Base-by-base conservation (phyloP, 1,140 invertebrate species). In the Drosophila sp. region DNA sequence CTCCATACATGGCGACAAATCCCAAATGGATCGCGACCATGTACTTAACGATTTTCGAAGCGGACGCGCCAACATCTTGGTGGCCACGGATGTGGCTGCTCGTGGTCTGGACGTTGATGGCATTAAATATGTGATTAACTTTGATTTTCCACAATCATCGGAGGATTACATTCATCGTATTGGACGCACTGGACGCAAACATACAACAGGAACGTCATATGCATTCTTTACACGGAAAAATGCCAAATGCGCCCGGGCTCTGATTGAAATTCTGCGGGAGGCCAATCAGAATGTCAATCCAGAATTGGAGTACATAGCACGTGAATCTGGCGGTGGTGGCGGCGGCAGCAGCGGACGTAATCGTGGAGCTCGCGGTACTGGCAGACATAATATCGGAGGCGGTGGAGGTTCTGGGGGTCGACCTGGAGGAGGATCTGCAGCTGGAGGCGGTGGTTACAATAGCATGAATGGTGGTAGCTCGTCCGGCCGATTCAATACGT, bases 131-230 rank as follows among this genome's bases (percentile, higher is more conserved):
- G 98, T 99, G 40, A 98, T 99, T 91, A 99, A 99, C 93, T 99
- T 96, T 94, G 98, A 99, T 93, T 99, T 99, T 93, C 98, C 98
- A 21, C 97, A 97, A 90, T 97, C 97, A 50, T 98, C 97, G 57
- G 99, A 99, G 93, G 98, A 99, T 93, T 99, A 99, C 92, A 98
- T 99, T 86, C 99, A 99, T 93, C 95, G 98, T 70, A 99, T 99
- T 92, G 99, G 99, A 13, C 95, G 98, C 87, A 99, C 99, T 43
- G 99, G 97, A 18, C 94, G 99, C 13, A 86, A 89, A 38, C 77
- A 89, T 61, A 75, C 86, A 7, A 80, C 77, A 1, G 86, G 89
- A 34, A 90, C 89, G 2, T 90, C 89, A 4, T 90, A 90, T 43
- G 84, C 89, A 9, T 90, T 90, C 40, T 90, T 90, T n/a, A 90